Conservation (phyloP, 1,140 invertebrate genomes). For the Drosophila arawakana region DNA sequence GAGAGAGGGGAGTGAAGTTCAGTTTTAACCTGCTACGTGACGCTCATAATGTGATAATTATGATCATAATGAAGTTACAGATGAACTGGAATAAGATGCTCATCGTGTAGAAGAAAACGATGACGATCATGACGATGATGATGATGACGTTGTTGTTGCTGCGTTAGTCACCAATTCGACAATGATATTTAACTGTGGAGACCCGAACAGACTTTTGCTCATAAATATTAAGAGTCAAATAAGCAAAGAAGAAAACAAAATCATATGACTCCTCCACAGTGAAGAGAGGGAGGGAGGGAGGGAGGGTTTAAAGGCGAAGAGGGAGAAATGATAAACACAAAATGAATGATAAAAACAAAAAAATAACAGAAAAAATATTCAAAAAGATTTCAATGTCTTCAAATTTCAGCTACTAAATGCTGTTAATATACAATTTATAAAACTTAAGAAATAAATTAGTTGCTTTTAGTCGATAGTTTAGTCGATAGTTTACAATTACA, state of each 20-base stretch:
- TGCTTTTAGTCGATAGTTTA: too few species aligned
- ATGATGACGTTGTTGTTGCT: slow-evolving; percentile 16
- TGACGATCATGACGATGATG: slow-evolving; percentile 17
- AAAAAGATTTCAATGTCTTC: too few species aligned
- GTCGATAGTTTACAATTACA: too few species aligned
- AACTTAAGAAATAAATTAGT: too few species aligned
- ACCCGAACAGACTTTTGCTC: slow-evolving; percentile 26
- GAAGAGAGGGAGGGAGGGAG: not conserved
- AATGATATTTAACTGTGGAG: slow-evolving; percentile 11
- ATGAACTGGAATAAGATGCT: slow-evolving; percentile 1
- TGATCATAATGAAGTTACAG: slow-evolving; percentile 21
- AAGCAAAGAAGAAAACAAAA: slow-evolving; percentile 24
- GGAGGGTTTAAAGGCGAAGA: not conserved
- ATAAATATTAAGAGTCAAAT: slow-evolving; percentile 55
- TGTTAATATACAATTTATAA: too few species aligned
- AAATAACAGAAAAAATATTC: not conserved
- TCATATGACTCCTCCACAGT: slow-evolving; percentile 36
- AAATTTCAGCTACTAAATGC: too few species aligned
- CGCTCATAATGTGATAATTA: slow-evolving; percentile 28
- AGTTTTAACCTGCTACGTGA: slow-evolving; percentile 44
- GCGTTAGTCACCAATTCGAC: slow-evolving; percentile 42
- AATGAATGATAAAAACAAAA: slow-evolving; percentile 22
- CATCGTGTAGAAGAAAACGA: too few species aligned
- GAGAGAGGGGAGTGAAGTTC: slow-evolving; percentile 11
- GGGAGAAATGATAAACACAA: slow-evolving; percentile 6